Evolutionary conservation across 2,113 vertebrate genomes (phyloP).

Genomic region (Delphinus delphis): DNA sequence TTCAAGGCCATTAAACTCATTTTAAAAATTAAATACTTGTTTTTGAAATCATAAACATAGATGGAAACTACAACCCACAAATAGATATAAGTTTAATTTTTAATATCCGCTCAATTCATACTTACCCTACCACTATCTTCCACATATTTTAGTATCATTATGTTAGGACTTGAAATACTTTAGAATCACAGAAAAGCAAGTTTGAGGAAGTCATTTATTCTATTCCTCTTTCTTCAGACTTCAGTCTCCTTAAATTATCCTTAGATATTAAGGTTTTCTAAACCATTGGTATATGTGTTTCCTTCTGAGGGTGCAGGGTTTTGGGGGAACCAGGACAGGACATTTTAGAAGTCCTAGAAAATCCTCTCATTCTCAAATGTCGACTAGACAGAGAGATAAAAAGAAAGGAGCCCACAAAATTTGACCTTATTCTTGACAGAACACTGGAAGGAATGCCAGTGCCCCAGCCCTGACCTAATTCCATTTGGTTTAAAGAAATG

Average conservation of each 20-base stretch:
- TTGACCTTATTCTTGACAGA: neutral
- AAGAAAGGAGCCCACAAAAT: neutral
- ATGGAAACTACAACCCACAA: neutral
- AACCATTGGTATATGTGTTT: neutral
- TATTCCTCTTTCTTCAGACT: neutral
- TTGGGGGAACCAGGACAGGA: neutral
- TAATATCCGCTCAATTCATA: neutral
- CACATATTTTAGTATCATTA: neutral
- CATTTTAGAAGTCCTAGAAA: slow-evolving; percentile 15
- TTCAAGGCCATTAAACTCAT: slow-evolving; percentile 1
- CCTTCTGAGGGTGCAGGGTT: neutral
- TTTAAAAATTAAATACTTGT: slow-evolving; percentile 51
- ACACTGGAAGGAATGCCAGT: neutral
- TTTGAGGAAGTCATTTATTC: neutral
- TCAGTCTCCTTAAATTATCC: slow-evolving; percentile 1
- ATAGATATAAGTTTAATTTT: slow-evolving; percentile 26
- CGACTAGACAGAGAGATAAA: neutral
- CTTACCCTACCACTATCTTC: neutral
- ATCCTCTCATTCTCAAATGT: neutral
- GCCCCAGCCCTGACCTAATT: neutral
- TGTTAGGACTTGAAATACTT: slow-evolving; percentile 31
- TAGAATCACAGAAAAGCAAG: neutral
- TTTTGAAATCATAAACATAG: slow-evolving; percentile 36
- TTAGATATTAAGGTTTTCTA: neutral
- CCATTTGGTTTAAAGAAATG: slow-evolving; percentile 20